Conservation (phyloP, 2,888 invertebrate genomes). For the Nudaria mundana region DNA sequence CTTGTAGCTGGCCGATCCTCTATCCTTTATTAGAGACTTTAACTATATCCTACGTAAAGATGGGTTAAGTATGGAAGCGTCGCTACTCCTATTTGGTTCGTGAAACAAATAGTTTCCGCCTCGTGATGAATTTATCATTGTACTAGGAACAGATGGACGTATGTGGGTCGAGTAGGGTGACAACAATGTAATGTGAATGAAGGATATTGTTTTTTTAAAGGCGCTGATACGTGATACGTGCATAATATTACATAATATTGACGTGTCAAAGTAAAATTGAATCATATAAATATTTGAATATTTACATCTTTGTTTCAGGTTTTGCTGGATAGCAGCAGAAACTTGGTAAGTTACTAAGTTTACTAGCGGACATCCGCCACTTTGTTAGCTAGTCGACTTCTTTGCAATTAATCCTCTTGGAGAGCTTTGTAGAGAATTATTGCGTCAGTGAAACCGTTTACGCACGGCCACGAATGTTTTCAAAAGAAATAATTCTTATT, state of each 20-base stretch:
- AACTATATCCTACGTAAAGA: too few relatives aligned
- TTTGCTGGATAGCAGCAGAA: background rate
- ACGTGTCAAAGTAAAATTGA: background rate
- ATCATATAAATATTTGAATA: background rate
- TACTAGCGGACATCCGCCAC: too few relatives aligned
- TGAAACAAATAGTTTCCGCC: conserved; percentile 28
- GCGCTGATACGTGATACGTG: background rate
- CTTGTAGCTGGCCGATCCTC: too few relatives aligned
- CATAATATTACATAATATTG: background rate
- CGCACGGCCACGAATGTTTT: too few relatives aligned
- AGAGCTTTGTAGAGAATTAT: background rate
- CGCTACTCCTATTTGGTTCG: conserved; percentile 4
- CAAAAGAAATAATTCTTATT: too few relatives aligned
- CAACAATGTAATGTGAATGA: background rate
- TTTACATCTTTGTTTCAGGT: background rate
- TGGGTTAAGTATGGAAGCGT: conserved; percentile 20
- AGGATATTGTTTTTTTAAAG: background rate
- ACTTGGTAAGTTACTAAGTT: background rate
- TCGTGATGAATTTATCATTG: conserved; percentile 34
- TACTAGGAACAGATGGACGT: conserved; percentile 23
- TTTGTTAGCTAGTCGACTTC: too few relatives aligned
- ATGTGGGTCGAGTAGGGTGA: conserved; percentile 21
- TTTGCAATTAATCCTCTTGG: background rate
- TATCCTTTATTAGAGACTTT: too few relatives aligned
- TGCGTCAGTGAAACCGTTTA: too few relatives aligned